Percentiles rank a stretch among this genome's conserved stretches.
Conservation (phyloP, 2,888 invertebrate species). For the Mycalesis mineus region DNA sequence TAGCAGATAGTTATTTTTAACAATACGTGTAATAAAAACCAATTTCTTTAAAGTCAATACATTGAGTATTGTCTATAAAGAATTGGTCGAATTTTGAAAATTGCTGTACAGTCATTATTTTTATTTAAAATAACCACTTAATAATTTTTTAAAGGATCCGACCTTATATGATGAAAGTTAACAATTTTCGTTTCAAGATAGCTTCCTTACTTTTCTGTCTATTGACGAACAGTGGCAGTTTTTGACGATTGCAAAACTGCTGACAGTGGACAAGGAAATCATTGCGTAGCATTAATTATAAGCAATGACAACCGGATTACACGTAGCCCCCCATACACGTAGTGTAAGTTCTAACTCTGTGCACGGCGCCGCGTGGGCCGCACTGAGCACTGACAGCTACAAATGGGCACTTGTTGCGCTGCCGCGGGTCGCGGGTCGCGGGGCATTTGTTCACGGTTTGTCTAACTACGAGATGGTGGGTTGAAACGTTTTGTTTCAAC, state of each 20-base stretch:
- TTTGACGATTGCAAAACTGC: background rate
- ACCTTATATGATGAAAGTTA: too few relatives aligned
- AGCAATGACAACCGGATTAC: background rate
- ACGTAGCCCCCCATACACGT: background rate
- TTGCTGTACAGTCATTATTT: too few relatives aligned
- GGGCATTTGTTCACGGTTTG: constrained; percentile 15
- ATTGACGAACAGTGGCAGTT: too few relatives aligned
- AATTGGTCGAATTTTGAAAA: too few relatives aligned
- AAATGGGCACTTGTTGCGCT: constrained; percentile 60
- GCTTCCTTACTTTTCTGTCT: too few relatives aligned
- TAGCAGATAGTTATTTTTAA: too few relatives aligned
- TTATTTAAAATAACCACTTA: too few relatives aligned
- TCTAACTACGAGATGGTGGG: background rate
- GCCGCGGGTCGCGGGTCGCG: constrained; percentile 2
- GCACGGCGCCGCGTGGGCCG: constrained; percentile 27
- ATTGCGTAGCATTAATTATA: background rate
- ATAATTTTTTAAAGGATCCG: too few relatives aligned
- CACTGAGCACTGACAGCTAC: constrained; percentile 59
- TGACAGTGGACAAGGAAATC: background rate
- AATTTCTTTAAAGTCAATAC: too few relatives aligned
- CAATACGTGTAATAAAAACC: too few relatives aligned
- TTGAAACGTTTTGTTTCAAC: background rate
- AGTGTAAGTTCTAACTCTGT: constrained; percentile 15
- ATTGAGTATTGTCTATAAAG: too few relatives aligned
- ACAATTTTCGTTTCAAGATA: too few relatives aligned